Conservation (phyloP, 1,140 invertebrate species). For the Drosophila auraria region DNA sequence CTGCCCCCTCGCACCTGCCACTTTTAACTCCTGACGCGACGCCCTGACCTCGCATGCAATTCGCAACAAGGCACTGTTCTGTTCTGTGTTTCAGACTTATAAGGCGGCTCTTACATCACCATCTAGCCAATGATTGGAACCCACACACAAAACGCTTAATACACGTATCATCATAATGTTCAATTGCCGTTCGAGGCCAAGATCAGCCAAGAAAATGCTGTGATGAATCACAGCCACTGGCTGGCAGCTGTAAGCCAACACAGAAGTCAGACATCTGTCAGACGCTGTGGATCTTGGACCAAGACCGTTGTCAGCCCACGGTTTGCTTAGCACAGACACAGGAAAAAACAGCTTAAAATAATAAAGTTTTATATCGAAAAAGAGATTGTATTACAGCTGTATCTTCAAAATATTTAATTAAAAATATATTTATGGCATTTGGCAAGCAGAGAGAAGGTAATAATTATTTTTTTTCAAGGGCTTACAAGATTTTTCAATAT, state of each 20-base stretch:
- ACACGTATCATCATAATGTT: constrained; percentile 19
- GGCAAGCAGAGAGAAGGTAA: too few relatives aligned
- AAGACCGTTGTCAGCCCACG: constrained; percentile 24
- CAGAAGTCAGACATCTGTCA: constrained; percentile 60
- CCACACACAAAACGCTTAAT: constrained; percentile 31
- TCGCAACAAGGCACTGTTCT: constrained; percentile 22
- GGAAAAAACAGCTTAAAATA: background rate
- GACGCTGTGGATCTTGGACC: constrained; percentile 14
- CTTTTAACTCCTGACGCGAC: constrained; percentile 2
- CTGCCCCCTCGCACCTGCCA: constrained; percentile 22
- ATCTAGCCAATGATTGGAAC: constrained; percentile 16
- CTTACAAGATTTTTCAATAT: background rate
- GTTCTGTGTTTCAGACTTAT: constrained; percentile 34
- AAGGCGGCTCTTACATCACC: constrained; percentile 71
- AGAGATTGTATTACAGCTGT: background rate
- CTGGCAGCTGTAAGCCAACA: constrained; percentile 35
- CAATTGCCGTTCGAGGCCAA: constrained; percentile 56
- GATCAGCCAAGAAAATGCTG: constrained; percentile 46
- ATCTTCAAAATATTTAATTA: background rate
- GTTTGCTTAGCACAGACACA: constrained; percentile 1
- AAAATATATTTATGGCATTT: background rate
- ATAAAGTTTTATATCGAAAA: background rate
- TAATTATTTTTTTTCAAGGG: background rate
- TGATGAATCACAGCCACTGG: constrained; percentile 41
- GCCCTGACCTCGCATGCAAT: constrained; percentile 73